Percentiles rank a stretch among this genome's conserved stretches.
These are phyloP conservation scores for Zenarchopterus dispar DNA, from an alignment of 2,797 vertebrate genomes.

Conservation along the genomic window DNA sequence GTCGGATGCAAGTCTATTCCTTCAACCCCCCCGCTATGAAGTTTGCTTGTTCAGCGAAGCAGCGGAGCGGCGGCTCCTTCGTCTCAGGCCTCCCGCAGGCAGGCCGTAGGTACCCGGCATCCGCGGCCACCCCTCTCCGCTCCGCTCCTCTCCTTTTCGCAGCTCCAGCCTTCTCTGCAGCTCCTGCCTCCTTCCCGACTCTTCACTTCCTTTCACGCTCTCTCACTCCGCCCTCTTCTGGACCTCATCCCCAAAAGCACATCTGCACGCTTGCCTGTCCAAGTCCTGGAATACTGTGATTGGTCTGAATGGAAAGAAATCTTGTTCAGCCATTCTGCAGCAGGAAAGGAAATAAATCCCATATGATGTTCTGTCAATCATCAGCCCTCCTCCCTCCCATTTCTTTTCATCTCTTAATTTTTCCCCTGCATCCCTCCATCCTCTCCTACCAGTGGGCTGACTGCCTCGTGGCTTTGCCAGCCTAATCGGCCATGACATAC, in stretches of 20 bases:
- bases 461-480: conserved; percentile 51
- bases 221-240: conserved; percentile 65
- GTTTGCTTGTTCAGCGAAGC: conserved; percentile 12
- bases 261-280: conserved; percentile 44
- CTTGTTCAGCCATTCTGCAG: too few relatives aligned
- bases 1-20: background rate
- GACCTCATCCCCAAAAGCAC: conserved; percentile 45
- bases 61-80: conserved; percentile 20
- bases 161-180: conserved; percentile 59
- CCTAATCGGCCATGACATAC: conserved; percentile 68
- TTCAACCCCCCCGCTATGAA: background rate
- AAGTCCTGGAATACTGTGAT: background rate
- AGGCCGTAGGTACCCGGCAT: conserved; percentile 45
- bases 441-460: conserved; percentile 35
- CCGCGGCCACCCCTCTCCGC: conserved; percentile 30
- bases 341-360: too few relatives aligned
- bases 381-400: background rate
- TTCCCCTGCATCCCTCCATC: conserved; percentile 33
- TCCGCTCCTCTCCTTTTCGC: conserved; percentile 40
- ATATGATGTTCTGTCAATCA: background rate
- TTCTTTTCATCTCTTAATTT: background rate
- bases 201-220: conserved; percentile 17
- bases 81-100: conserved; percentile 24
- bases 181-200: conserved; percentile 34
- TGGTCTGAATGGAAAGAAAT: too few relatives aligned